Conservation (phyloP, 2,113 vertebrate species). For the Sclerurus mexicanus region DNA sequence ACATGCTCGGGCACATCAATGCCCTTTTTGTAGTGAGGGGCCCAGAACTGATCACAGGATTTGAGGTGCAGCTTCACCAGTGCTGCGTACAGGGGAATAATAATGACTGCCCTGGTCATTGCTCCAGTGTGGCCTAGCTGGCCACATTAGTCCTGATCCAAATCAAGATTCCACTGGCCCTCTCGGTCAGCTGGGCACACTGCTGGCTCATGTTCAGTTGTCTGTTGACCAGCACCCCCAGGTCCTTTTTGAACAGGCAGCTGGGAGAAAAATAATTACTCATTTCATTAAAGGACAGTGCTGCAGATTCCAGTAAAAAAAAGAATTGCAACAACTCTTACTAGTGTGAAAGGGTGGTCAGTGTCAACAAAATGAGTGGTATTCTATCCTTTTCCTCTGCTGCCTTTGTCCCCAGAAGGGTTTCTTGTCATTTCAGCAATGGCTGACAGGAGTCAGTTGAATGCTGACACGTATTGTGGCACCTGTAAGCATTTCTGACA, state of each 20-base stretch:
- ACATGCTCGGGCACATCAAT: accelerated
- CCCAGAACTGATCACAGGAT: not conserved
- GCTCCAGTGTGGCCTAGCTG: not conserved
- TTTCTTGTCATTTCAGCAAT: slow-evolving; percentile 61
- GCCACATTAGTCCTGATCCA: not conserved
- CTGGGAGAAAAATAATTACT: not conserved
- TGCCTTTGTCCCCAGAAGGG: slow-evolving; percentile 57
- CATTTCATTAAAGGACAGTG: not conserved
- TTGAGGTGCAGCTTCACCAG: accelerated
- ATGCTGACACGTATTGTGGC: slow-evolving; percentile 52
- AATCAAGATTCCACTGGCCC: no score
- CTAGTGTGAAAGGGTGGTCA: not conserved
- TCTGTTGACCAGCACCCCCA: accelerated
- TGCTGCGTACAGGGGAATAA: accelerated
- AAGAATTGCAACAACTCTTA: not conserved
- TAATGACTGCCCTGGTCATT: not conserved
- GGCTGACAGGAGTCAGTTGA: slow-evolving; percentile 63
- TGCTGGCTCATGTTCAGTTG: not conserved
- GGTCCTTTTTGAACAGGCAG: not conserved
- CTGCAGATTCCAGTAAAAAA: not conserved
- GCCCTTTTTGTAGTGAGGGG: accelerated
- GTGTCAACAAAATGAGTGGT: not conserved
- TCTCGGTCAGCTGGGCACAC: not conserved
- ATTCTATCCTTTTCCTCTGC: not conserved
- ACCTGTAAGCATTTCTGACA: slow-evolving; percentile 71